Evolutionary conservation across 2,113 vertebrate genomes (phyloP), one percentile per base, ranked within the genome.

Genomic region (Heteronetta atricapilla): DNA sequence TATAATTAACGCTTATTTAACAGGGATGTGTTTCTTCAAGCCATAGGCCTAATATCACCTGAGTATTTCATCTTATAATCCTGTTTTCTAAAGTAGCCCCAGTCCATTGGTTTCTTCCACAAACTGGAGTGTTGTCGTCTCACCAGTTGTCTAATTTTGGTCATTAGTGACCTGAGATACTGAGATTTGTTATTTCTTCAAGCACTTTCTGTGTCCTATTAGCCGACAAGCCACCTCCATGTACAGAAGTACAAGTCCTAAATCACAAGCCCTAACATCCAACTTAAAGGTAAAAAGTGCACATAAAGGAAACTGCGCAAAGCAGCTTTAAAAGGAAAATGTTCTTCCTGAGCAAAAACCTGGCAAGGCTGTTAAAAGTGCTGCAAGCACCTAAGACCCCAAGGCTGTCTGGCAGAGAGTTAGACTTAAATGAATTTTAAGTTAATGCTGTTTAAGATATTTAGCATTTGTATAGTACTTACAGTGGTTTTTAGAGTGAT

Each of bases 401-500:
- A 44, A 70, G 21, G 40, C 28, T n/a, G 26, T 12, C 40, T 50
- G 33, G 79, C 50, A 75, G n/a, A 40, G 9, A 28, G 7, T 9
- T 40, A 85, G 66, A 53, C 6, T 8, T 26, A 86, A 86, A 8
- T 31, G 8, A 50, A 46, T 76, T 62, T 36, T 34, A 86, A 62
- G 69, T 34, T 70, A 46, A 56, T 20, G n/a, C 22, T 42, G 14
- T 34, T 88, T 16, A 81, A 92, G 59, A 59, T 28, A 50, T 5
- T 58, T 21, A 68, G 63, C 11, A 29, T 59, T 64, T 79, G 74
- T 60, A 33, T 31, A 91, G 40, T 44, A 97, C 98, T 98, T 94
- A 99, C 99, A 63, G 99, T 99, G 44, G 98, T 98, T 98, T 99
- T 99, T 13, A 99, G 94, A 69, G 99, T 99, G 95, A 99, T 97